A percentile compares a stretch with the other conserved stretches of the same genome.
phyloP scores from a whole-genome alignment of 2,888 invertebrate species.

The Therioaphis trifolii region DNA sequence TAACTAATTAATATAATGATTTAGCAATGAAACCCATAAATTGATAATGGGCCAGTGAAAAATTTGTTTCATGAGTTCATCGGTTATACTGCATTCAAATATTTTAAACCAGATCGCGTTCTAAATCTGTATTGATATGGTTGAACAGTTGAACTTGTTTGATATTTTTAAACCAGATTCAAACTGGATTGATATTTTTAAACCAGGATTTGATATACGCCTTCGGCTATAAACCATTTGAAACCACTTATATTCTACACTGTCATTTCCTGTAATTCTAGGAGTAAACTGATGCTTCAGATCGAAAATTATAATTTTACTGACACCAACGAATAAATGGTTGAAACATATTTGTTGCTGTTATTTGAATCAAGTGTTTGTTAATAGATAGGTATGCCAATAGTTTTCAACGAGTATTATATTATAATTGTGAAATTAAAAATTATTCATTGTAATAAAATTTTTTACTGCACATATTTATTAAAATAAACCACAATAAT shows the following conservation, averaged over 20 bases:
- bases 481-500: not conserved
- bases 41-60: no score
- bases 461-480: not conserved
- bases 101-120: constrained; percentile 19
- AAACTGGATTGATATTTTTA: constrained; percentile 58
- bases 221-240: constrained; percentile 45
- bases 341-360: not conserved
- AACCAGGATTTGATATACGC: constrained; percentile 42
- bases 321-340: constrained; percentile 17
- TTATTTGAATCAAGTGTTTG: not conserved
- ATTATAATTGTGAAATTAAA: constrained; percentile 15
- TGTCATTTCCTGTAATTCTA: constrained; percentile 44
- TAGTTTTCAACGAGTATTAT: not conserved
- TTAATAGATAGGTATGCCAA: not conserved
- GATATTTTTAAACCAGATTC: constrained; percentile 54
- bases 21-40: no score
- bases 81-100: not conserved
- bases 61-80: no score
- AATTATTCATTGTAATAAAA: not conserved
- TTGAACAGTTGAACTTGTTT: constrained; percentile 40
- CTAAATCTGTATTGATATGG: constrained; percentile 27
- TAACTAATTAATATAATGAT: no score
- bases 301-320: constrained; percentile 12
- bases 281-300: constrained; percentile 15
- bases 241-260: constrained; percentile 31